Conservation (phyloP, 1,140 invertebrate genomes). For the Drosophila sechellia region DNA sequence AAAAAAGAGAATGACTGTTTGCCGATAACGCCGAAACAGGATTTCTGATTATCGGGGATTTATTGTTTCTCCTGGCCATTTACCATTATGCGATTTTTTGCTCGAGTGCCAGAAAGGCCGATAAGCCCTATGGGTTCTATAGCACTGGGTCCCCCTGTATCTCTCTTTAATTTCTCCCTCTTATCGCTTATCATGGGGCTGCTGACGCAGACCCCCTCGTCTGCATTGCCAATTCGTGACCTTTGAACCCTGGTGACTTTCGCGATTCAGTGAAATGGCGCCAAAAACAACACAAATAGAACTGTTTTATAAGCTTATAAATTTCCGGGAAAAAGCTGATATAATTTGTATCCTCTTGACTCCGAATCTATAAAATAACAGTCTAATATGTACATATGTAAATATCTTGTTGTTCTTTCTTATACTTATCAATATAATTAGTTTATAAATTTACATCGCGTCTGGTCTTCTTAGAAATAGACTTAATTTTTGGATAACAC, state of each 20-base stretch:
- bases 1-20: conserved; percentile 18
- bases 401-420: background rate
- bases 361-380: background rate
- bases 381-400: background rate
- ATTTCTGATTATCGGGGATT: conserved; percentile 62
- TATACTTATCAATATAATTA: background rate
- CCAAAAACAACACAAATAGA: background rate
- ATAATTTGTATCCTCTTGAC: too few species aligned
- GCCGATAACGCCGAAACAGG: conserved; percentile 51
- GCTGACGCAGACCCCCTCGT: conserved; percentile 47
- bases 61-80: conserved; percentile 58
- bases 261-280: conserved; percentile 13
- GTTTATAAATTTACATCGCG: background rate
- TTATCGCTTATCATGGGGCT: conserved; percentile 33
- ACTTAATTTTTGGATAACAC: conserved; percentile 18
- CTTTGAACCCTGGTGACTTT: conserved; percentile 55
- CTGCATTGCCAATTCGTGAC: conserved; percentile 22
- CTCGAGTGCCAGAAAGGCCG: conserved; percentile 54
- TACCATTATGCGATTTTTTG: conserved; percentile 25
- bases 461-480: conserved; percentile 2
- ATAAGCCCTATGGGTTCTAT: conserved; percentile 43
- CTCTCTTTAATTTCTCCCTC: background rate
- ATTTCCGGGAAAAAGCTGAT: background rate
- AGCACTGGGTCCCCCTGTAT: background rate
- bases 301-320: background rate